Evolutionary conservation across 1,140 invertebrate species (phyloP), one percentile per base, ranked within the genome.

Genomic region (Atta colombica): DNA sequence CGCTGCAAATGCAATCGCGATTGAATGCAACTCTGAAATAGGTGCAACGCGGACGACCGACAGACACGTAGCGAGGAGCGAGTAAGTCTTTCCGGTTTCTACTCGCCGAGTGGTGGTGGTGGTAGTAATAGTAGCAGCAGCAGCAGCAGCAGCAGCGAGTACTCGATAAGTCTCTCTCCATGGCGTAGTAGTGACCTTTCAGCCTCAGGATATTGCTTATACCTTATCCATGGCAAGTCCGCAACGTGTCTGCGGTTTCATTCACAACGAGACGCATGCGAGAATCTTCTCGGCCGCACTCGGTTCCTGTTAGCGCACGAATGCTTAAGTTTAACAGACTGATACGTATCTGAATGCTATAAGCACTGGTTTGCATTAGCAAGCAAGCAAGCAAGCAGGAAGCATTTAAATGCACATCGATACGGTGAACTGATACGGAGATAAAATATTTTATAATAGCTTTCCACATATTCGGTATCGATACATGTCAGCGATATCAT

Each of bases 121-220:
- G 53, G 7, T 31, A 28, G 35, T 14, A 28, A n/a, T 5, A 55
- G 12, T 49, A 39, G 35, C 31, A 28, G 45, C 14, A 28, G 55
- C 61, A 39, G 35, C 31, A 28, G 55, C 18, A 55, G 12, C 61
- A 39, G 35, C 31, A 28, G 45, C 14, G 60, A 55, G 69, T 75
- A 86, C 72, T 74, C 65, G 31, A 21, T 49, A 49, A 51, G 60
- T 21, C 53, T 25, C 25, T 25, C 10, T 10, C 28, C 68, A n/a
- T 10, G 58, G 25, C 55, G 74, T 87, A 90, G 77, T 86, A 80
- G 87, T 86, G 85, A 91, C 88, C 89, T 91, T 91, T 91, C 82
- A 89, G 87, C 58, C 66, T 69, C 60, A 63, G 53, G 58, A 88
- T 88, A 87, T 25, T 89, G 69, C 81, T 63, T 66, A 71, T 60